Evolutionary conservation across 2,113 vertebrate genomes (phyloP).

Genomic region (Ptilonorhynchus violaceus): DNA sequence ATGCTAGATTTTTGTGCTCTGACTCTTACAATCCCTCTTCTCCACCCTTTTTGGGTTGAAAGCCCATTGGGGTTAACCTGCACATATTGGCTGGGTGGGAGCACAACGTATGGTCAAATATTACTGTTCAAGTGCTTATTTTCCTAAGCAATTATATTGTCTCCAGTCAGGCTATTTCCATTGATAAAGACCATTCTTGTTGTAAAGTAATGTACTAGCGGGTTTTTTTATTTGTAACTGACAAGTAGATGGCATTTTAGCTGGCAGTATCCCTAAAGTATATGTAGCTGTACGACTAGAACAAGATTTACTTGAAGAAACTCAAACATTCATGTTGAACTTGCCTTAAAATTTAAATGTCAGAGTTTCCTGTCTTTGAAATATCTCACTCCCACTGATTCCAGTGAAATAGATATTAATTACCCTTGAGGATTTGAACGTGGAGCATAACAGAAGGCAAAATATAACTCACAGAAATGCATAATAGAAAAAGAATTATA

Average conservation of each 20-base stretch:
- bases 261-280: neutral
- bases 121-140: neutral
- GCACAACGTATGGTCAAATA: neutral
- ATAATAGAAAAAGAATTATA: neutral
- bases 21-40: neutral
- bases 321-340: neutral
- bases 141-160: neutral
- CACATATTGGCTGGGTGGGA: neutral
- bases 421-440: neutral
- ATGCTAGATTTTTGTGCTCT: neutral
- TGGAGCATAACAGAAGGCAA: neutral
- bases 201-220: neutral
- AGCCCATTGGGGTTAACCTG: neutral
- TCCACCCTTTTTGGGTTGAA: neutral
- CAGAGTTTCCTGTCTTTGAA: neutral
- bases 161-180: neutral
- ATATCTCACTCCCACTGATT: constrained; percentile 6
- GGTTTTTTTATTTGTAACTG: neutral
- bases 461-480: neutral
- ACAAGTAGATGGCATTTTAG: neutral
- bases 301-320: neutral
- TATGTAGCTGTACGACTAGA: neutral
- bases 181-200: neutral
- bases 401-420: constrained; percentile 20
- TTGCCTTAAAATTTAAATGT: constrained; percentile 11